Base-by-base conservation (phyloP, 2,113 vertebrate genomes). In the Micronisus gabar region DNA sequence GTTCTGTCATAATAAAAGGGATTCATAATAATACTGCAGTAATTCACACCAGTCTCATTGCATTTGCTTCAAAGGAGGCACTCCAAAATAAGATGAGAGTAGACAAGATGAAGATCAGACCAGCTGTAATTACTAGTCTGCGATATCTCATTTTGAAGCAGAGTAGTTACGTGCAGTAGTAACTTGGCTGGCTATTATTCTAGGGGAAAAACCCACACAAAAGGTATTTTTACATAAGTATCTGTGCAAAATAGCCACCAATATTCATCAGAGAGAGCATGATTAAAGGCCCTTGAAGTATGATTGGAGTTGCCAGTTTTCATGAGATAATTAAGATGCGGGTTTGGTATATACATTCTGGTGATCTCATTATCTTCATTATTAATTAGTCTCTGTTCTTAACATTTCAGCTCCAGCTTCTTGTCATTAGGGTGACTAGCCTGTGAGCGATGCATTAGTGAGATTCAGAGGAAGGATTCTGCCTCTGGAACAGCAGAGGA, bases 321-420 rank as follows among this genome's bases (percentile, higher is more conserved):
- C 80, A 47, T 53, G 58, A 95, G 81, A 93, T 90, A 95, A 97
- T 89, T 86, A 88, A 95, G 88, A 88, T 58, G 83, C 3, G 12
- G 29, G 59, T 97, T 96, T 88, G 59, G 76, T 84, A n/a, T 79
- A 61, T 85, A 71, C 61, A 53, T 96, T 70, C 88, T 76, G 59
- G 81, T 91, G 88, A 93, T 93, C 94, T 97, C 95, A 97, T 96
- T 95, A 94, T 92, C 88, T 97, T 90, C 72, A 92, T 97, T 97
- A 92, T 96, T 97, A 96, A 96, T 97, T 95, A 95, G 92, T 81
- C 61, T 93, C 79, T 63, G 67, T 91, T 95, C 93, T 92, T 94
- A 81, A 47, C 78, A 75, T 95, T 97, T 90, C 95, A 84, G 84
- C 88, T 96, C 76, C 85, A 74, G 93, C 96, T 97, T 96, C 96